Base-by-base conservation (phyloP, 1,140 invertebrate genomes). In the Drosophila serrata region DNA sequence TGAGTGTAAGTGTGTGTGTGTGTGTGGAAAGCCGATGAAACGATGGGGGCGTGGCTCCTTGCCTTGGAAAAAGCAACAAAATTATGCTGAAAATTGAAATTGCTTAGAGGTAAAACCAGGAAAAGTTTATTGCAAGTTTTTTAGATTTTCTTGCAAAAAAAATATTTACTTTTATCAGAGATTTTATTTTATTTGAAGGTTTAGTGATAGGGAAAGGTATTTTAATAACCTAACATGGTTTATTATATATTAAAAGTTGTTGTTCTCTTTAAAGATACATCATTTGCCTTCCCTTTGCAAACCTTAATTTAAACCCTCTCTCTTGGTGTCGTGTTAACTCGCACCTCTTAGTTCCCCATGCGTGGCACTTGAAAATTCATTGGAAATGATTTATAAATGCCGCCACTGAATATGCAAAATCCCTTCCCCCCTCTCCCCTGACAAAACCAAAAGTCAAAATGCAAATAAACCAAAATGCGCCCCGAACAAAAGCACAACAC, bases 321-420 rank as follows among this genome's bases (percentile, higher is more conserved):
- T 12, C 2, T 37, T n/a, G n/a, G n/a, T n/a, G 15, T 29, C 17
- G 11, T 48, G 13, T 24, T 24, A 51, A 8, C 9, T 29, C 11
- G 7, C 27, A 63, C 55, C 49, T 35, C 6, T 63, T 24, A 11
- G 31, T 22, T 19, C 11, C n/a, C n/a, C 17, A 4, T 22, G 31
- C 13, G 6, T 19, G 22, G 46, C n/a, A 61, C 72, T 73, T 29
- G 48, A 57, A 49, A 75, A 55, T 19, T 40, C 24, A 40, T 46
- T 75, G 60, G n/a, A 75, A 63, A 64, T 75, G 46, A 55, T 75
- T 76, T 76, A 65, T 67, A 65, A 67, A 65, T 37, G 43, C 24
- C 39, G 40, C 15, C 74, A 51, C 33, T 68, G 53, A 57, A 75
- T 58, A 48, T 58, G 63, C 55, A 65, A 58, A 53, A 19, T 37